Percentiles rank a stretch among this genome's conserved stretches.
phyloP scores from a whole-genome alignment of 1,140 invertebrate genomes.

The Brachionus rotundiformis region DNA sequence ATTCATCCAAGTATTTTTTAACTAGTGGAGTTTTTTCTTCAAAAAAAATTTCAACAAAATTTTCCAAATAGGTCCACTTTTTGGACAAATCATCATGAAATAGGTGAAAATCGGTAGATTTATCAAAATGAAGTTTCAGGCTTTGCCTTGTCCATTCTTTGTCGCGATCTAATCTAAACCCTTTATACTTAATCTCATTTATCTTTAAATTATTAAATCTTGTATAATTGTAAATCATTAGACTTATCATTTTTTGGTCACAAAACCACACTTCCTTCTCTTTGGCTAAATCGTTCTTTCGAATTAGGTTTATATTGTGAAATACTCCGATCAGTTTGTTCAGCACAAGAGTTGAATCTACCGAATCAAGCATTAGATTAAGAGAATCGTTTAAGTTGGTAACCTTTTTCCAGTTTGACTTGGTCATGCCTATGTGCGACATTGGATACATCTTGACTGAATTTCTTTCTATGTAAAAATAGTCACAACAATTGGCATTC shows the following conservation, averaged over 20 bases:
- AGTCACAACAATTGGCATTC: constrained; percentile 53
- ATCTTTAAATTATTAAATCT: not conserved
- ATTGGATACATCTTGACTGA: constrained; percentile 53
- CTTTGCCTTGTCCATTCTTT: not conserved
- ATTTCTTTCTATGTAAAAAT: constrained; percentile 42
- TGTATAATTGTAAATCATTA: not conserved
- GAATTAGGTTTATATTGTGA: not conserved
- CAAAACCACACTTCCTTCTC: not conserved
- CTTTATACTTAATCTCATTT: not conserved
- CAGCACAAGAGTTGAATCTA: not conserved
- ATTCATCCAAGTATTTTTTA: not conserved
- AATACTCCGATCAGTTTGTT: constrained; percentile 9
- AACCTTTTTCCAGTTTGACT: constrained; percentile 52
- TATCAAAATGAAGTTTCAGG: not conserved
- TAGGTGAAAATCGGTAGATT: constrained; percentile 28
- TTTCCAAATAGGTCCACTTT: not conserved
- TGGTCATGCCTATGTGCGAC: constrained; percentile 53
- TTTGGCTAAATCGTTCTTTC: not conserved
- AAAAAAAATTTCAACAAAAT: not conserved
- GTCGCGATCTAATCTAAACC: not conserved
- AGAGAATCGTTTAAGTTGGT: constrained; percentile 6
- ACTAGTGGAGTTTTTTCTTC: not conserved
- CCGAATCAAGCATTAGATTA: not conserved
- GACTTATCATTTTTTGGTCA: constrained; percentile 36
- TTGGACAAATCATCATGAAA: not conserved